Conservation (phyloP, 2,888 invertebrate species). For the Heliconius cydno region DNA sequence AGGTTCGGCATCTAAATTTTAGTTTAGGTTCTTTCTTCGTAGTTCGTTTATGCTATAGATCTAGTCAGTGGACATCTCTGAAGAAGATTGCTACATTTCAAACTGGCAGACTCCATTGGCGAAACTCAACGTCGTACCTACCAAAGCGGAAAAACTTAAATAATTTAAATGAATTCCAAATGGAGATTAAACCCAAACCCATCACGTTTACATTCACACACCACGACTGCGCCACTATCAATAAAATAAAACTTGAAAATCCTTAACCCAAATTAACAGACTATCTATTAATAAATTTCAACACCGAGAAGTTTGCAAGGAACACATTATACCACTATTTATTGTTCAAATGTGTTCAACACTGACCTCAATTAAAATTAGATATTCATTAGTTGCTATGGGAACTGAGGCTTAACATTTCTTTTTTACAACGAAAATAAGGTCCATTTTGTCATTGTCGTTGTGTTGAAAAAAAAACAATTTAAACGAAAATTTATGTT, state of each 20-base stretch:
- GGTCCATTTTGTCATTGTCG: background rate
- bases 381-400: constrained; percentile 36
- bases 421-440: constrained; percentile 3
- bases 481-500: constrained; percentile 22
- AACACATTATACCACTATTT: constrained; percentile 25
- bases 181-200: background rate
- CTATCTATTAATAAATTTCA: constrained; percentile 8
- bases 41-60: background rate
- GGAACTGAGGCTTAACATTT: constrained; percentile 3
- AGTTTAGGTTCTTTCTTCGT: background rate
- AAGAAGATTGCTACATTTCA: too few species aligned
- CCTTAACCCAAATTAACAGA: constrained; percentile 9
- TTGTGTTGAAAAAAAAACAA: background rate
- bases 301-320: constrained; percentile 14
- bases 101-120: too few species aligned
- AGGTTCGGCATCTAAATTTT: background rate
- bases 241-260: background rate
- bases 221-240: background rate
- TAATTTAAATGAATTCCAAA: background rate
- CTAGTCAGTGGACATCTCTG: too few species aligned
- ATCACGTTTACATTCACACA: background rate
- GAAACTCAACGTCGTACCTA: background rate
- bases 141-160: background rate
- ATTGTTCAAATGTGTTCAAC: constrained; percentile 30
- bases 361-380: constrained; percentile 37